phyloP scores from a whole-genome alignment of 2,888 invertebrate genomes.

The Empis livida region DNA sequence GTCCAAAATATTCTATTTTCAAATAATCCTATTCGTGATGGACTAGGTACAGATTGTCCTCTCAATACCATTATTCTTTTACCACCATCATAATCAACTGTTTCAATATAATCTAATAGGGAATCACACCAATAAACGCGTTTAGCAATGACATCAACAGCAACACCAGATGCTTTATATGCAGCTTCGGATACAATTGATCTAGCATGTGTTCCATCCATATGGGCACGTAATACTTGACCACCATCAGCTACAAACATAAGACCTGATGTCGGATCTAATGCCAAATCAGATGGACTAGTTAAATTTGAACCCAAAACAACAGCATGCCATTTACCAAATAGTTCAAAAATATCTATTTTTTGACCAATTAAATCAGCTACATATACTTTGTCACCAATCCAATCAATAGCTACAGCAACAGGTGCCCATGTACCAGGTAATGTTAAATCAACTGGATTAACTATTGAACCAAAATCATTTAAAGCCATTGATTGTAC shows the following conservation, averaged over 20 bases:
- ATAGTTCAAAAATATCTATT: slow-evolving; percentile 85
- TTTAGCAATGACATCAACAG: slow-evolving; percentile 79
- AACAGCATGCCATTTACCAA: slow-evolving; percentile 77
- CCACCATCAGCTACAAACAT: slow-evolving; percentile 81
- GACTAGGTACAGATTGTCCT: slow-evolving; percentile 76
- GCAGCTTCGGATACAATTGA: slow-evolving; percentile 85
- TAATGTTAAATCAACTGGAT: slow-evolving; percentile 50
- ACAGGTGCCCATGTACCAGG: slow-evolving; percentile 83
- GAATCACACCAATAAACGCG: slow-evolving; percentile 96
- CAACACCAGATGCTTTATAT: slow-evolving; percentile 84
- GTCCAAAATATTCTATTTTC: slow-evolving; percentile 86
- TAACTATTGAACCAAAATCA: slow-evolving; percentile 35
- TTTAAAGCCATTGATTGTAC: slow-evolving; percentile 42
- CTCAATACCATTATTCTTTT: slow-evolving; percentile 66
- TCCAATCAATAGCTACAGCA: slow-evolving; percentile 91
- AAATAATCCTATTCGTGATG: slow-evolving; percentile 68
- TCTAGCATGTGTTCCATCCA: slow-evolving; percentile 80
- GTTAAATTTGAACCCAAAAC: slow-evolving; percentile 84
- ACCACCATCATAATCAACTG: slow-evolving; percentile 83
- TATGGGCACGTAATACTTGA: slow-evolving; percentile 74
- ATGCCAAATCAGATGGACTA: slow-evolving; percentile 77
- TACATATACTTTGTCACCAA: slow-evolving; percentile 90
- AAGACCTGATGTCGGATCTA: slow-evolving; percentile 82
- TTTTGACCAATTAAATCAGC: slow-evolving; percentile 87
- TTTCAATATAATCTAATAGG: slow-evolving; percentile 87